Percentiles rank a stretch among this genome's conserved stretches.
phyloP scores from a whole-genome alignment of 2,888 invertebrate species.

The Philaethria dido region DNA sequence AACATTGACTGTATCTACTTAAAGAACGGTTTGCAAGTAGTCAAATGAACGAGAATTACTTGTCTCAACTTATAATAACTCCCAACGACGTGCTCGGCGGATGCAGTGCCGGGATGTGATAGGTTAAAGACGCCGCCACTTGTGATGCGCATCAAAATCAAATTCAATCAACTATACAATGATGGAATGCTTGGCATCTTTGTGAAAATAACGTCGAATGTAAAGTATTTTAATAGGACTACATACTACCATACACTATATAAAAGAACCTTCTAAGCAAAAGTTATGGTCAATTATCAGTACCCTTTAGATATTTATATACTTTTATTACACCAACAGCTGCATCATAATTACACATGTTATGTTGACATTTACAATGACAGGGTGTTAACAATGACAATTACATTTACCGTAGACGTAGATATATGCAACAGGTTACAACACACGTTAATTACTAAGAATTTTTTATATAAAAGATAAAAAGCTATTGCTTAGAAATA shows the following conservation, averaged over 20 bases:
- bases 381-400: conserved; percentile 37
- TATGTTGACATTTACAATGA: conserved; percentile 44
- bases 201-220: conserved; percentile 4
- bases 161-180: conserved; percentile 32
- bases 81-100: conserved; percentile 43
- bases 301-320: conserved; percentile 25
- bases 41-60: conserved; percentile 59
- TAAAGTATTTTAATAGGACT: not conserved
- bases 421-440: not conserved
- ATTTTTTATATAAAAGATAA: not conserved
- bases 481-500: not conserved
- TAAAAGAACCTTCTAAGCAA: not conserved
- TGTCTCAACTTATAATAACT: conserved; percentile 54
- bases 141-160: conserved; percentile 39
- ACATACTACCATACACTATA: not conserved
- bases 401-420: conserved; percentile 18
- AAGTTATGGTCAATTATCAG: not conserved
- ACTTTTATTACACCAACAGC: conserved; percentile 34
- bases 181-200: conserved; percentile 19
- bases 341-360: conserved; percentile 33
- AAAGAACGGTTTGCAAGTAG: conserved; percentile 46
- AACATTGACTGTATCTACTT: conserved; percentile 19
- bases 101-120: conserved; percentile 47
- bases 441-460: not conserved
- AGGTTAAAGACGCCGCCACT: conserved; percentile 38